Percentiles rank a stretch among this genome's conserved stretches.
Evolutionary conservation across 1,140 invertebrate genomes (phyloP).

Genomic region (Hetaerina americana): DNA sequence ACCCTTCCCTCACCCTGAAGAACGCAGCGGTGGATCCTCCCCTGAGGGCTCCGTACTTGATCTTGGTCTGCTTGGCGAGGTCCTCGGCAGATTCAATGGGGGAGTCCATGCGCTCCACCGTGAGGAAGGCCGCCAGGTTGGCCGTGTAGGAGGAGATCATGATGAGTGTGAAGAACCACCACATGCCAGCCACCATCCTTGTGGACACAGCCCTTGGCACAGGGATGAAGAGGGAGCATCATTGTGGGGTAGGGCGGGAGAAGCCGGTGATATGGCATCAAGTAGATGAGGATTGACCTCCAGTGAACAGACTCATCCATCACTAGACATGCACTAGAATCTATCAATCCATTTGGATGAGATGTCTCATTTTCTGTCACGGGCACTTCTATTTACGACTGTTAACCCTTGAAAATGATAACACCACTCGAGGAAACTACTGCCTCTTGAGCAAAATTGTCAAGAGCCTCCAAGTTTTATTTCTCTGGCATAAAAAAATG

Average conservation of each 20-base stretch:
- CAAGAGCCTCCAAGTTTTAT: too few species aligned
- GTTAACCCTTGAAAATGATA: too few species aligned
- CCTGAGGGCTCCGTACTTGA: constrained; percentile 89
- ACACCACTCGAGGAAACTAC: too few species aligned
- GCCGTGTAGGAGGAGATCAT: constrained; percentile 98
- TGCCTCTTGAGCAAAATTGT: too few species aligned
- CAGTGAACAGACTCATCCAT: too few species aligned
- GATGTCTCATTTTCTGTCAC: too few species aligned
- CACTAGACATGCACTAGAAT: too few species aligned
- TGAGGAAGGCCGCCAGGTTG: constrained; percentile 92
- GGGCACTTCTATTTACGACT: too few species aligned
- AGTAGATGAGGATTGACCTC: too few species aligned
- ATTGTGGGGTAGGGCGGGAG: too few species aligned
- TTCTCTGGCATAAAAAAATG: too few species aligned
- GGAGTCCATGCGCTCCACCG: constrained; percentile 90
- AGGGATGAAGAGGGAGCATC: not conserved
- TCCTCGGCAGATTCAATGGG: constrained; percentile 94
- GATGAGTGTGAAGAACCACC: constrained; percentile 97
- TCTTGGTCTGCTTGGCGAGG: constrained; percentile 89
- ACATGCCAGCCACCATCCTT: constrained; percentile 80
- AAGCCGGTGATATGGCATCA: not conserved
- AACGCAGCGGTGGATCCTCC: constrained; percentile 86
- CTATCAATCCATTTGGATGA: too few species aligned
- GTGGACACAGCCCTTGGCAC: constrained; percentile 63
- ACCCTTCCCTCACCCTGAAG: constrained; percentile 78